Percentiles rank a stretch among this genome's conserved stretches.
These are phyloP conservation scores for Kradibia gibbosae DNA, from an alignment of 1,140 invertebrate genomes.

Conservation along the genomic window DNA sequence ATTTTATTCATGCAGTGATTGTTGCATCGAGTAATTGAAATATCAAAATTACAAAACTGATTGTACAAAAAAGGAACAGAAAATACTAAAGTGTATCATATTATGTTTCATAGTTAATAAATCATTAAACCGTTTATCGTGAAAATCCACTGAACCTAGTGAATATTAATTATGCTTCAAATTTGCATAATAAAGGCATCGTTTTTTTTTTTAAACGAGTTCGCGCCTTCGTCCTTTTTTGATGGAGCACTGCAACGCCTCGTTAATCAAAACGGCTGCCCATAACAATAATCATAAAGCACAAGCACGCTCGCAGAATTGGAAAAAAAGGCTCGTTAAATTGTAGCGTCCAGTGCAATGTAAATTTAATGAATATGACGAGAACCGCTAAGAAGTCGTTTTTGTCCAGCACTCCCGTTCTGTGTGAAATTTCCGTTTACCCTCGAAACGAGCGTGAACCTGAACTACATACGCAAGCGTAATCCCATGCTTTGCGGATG, in stretches of 20 bases:
- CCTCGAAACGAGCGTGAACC: neutral
- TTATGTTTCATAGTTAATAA: slow-evolving; percentile 16
- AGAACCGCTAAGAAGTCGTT: neutral
- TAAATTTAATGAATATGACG: neutral
- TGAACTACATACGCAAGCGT: neutral
- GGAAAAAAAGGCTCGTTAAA: neutral
- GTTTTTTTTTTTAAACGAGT: slow-evolving; percentile 8
- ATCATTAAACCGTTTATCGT: neutral
- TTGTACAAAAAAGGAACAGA: neutral
- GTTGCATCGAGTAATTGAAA: slow-evolving; percentile 9
- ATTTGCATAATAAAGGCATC: slow-evolving; percentile 14
- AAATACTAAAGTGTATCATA: neutral
- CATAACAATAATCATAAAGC: slow-evolving; percentile 43
- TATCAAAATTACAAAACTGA: neutral
- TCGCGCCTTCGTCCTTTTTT: neutral
- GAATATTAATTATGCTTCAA: neutral
- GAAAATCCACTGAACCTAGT: neutral
- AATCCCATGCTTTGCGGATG: neutral
- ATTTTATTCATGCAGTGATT: neutral
- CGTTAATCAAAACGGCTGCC: neutral
- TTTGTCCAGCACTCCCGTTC: neutral
- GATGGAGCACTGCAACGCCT: neutral
- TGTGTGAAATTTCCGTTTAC: no score
- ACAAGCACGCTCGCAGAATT: neutral
- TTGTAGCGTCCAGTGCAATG: neutral